Evolutionary conservation across 2,113 vertebrate species (phyloP).

Genomic region (Anarhynchus alexandrinus): DNA sequence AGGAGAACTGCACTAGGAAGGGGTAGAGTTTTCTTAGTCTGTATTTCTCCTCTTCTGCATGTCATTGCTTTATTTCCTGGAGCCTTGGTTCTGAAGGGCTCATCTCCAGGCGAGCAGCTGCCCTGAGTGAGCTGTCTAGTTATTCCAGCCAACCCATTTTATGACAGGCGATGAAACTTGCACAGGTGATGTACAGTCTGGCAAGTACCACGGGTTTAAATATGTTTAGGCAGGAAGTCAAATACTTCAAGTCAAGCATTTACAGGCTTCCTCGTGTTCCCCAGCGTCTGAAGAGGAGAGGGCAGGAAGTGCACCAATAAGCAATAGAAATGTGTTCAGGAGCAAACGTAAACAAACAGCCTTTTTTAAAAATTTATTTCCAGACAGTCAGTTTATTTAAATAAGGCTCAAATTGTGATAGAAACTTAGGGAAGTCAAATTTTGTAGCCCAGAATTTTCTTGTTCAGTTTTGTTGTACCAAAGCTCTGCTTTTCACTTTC

Average conservation of each 20-base stretch:
- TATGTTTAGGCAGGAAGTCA: conserved; percentile 32
- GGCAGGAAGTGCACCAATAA: neutral
- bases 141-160: neutral
- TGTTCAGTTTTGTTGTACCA: neutral
- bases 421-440: neutral
- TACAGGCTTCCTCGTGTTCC: neutral
- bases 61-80: neutral
- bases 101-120: conserved; percentile 8
- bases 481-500: neutral
- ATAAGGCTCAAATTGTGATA: neutral
- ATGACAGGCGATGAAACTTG: neutral
- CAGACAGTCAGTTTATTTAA: neutral
- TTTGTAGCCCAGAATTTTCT: neutral
- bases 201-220: neutral
- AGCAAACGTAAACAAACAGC: neutral
- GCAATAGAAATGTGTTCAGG: neutral
- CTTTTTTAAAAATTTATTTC: neutral
- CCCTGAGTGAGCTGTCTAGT: neutral
- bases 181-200: conserved; percentile 20
- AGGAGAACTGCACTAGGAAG: neutral
- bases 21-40: neutral
- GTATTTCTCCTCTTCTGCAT: neutral
- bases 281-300: neutral
- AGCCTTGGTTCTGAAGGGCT: neutral
- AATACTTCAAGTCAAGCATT: neutral